A percentile compares a stretch with the other conserved stretches of the same genome.
These are phyloP conservation scores for Regulus satrapa DNA, from an alignment of 2,113 vertebrate species.

Conservation along the genomic window DNA sequence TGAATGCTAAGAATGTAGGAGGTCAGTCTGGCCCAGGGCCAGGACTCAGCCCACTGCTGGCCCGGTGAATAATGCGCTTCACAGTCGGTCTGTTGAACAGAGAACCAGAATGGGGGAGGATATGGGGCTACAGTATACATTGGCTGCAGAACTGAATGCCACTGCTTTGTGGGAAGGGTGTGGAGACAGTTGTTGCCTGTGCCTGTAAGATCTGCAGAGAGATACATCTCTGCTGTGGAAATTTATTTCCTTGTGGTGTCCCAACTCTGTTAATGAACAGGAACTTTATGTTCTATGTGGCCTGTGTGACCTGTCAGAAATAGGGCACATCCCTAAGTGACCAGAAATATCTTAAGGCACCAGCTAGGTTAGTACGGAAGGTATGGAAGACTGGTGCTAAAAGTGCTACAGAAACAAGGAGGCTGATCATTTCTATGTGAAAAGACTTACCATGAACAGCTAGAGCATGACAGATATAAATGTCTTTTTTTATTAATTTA, in stretches of 20 bases:
- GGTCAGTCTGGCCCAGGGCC: constrained; percentile 22
- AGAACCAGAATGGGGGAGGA: background rate
- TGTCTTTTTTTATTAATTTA: background rate
- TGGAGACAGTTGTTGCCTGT: background rate
- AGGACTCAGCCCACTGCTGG: constrained; percentile 29
- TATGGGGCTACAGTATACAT: background rate
- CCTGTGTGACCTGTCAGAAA: background rate
- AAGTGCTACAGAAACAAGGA: background rate
- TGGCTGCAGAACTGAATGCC: background rate
- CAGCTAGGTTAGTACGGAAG: background rate
- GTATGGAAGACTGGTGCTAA: background rate
- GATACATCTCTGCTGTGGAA: background rate
- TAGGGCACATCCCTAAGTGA: background rate
- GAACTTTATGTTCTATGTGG: background rate
- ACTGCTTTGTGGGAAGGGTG: background rate
- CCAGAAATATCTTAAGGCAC: background rate
- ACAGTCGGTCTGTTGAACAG: background rate
- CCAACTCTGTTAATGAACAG: background rate
- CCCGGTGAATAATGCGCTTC: constrained; percentile 3
- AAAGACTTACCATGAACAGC: background rate
- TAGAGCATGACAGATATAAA: background rate
- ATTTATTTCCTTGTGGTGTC: background rate
- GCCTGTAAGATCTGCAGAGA: background rate
- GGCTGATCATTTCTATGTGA: background rate
- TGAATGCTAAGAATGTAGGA: constrained; percentile 30